phyloP scores from a whole-genome alignment of 1,140 invertebrate genomes.

The Mesaphorura yosii region DNA sequence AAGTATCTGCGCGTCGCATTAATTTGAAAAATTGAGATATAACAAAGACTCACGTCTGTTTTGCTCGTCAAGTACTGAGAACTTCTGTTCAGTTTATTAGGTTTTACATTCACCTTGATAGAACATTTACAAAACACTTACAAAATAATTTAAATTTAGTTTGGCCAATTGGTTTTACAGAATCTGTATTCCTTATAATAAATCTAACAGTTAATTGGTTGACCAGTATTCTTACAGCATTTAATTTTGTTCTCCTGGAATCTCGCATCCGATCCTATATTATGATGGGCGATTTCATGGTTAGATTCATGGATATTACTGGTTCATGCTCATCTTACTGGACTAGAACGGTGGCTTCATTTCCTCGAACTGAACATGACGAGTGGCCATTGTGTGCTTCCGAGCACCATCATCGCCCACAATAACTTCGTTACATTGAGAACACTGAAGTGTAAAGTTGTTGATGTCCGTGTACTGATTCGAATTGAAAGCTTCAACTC shows the following conservation, averaged over 20 bases:
- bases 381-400: conserved; percentile 68
- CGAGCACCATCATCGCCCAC: conserved; percentile 67
- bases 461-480: conserved; percentile 80
- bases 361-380: conserved; percentile 80
- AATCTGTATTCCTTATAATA: too few relatives aligned
- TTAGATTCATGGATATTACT: not conserved
- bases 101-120: too few relatives aligned
- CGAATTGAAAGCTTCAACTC: conserved; percentile 71
- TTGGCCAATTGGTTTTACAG: too few relatives aligned
- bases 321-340: not conserved
- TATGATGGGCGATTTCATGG: not conserved
- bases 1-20: too few relatives aligned
- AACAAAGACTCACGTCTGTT: too few relatives aligned
- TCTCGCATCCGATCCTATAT: not conserved
- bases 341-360: not conserved
- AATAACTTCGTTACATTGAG: conserved; percentile 59
- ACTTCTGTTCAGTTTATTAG: too few relatives aligned
- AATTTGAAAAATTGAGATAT: too few relatives aligned
- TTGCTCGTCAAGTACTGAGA: too few relatives aligned
- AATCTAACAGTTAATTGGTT: too few relatives aligned
- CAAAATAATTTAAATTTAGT: too few relatives aligned
- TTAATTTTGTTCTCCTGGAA: not conserved
- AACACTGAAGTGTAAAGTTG: conserved; percentile 71
- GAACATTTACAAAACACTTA: too few relatives aligned
- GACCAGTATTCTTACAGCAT: too few relatives aligned